Evolutionary conservation across 2,113 vertebrate species (phyloP).

Genomic region (Xiphophorus couchianus): DNA sequence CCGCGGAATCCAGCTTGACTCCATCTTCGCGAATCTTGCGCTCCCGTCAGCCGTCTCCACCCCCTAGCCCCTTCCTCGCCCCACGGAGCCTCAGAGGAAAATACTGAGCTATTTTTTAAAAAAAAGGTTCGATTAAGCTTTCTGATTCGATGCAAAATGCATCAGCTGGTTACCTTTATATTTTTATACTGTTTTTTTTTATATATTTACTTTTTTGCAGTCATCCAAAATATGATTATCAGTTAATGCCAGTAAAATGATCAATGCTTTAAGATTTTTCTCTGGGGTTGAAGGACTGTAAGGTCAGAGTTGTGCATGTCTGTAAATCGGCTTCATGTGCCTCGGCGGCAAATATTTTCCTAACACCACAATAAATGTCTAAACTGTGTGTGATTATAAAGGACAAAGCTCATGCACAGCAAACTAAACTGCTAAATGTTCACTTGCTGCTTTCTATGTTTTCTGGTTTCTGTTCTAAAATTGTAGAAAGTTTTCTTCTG

Average conservation of each 20-base stretch:
- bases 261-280: conserved; percentile 14
- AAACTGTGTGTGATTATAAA: background rate
- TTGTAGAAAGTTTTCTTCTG: background rate
- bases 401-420: background rate
- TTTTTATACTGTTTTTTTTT: conserved; percentile 8
- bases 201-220: conserved; percentile 5
- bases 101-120: conserved; percentile 45
- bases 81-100: conserved; percentile 73
- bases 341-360: conserved; percentile 6
- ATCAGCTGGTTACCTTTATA: conserved; percentile 33
- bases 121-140: background rate
- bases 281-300: background rate
- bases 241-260: conserved; percentile 18
- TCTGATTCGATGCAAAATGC: conserved; percentile 27
- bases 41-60: conserved; percentile 79
- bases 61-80: conserved; percentile 71
- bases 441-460: background rate
- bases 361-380: background rate
- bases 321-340: conserved; percentile 1
- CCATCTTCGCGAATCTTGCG: conserved; percentile 82
- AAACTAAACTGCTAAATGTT: background rate
- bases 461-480: background rate
- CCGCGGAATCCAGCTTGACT: conserved; percentile 59
- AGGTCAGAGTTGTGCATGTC: conserved; percentile 8
- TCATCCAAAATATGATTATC: conserved; percentile 23